Evolutionary conservation across 2,113 vertebrate species (phyloP).

Genomic region (Narcine bancroftii): DNA sequence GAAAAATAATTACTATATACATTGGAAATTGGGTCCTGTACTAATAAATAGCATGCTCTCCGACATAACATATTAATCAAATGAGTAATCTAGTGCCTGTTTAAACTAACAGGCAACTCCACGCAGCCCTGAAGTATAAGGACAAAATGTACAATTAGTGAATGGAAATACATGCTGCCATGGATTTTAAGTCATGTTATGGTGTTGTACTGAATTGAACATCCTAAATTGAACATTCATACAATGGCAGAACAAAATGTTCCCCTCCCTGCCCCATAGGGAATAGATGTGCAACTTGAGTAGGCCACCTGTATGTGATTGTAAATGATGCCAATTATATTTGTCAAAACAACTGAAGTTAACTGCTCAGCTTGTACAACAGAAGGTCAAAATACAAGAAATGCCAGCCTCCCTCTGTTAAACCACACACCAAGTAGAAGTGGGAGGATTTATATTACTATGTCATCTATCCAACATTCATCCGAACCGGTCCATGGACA

Average conservation of each 20-base stretch:
- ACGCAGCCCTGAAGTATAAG: background rate
- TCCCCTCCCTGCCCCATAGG: background rate
- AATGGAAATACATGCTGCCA: background rate
- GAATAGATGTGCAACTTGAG: background rate
- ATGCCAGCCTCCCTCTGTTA: background rate
- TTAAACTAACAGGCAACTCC: background rate
- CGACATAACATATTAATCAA: background rate
- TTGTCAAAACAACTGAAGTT: background rate
- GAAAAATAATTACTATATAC: background rate
- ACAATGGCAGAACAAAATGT: background rate
- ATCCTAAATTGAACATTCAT: background rate
- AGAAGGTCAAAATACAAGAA: slow-evolving; percentile 13
- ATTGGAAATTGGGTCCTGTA: slow-evolving; percentile 10
- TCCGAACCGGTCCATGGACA: slow-evolving; percentile 30
- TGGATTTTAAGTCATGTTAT: background rate
- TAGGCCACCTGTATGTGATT: background rate
- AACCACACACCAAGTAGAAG: background rate
- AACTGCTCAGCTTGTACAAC: background rate
- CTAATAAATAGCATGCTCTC: background rate
- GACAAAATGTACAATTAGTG: background rate
- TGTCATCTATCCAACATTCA: slow-evolving; percentile 33
- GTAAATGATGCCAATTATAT: slow-evolving; percentile 16
- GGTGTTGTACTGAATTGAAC: background rate
- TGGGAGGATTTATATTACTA: slow-evolving; percentile 25
- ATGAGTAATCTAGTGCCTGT: background rate